phyloP scores from a whole-genome alignment of 2,888 invertebrate species.

The Tupiocoris notatus region DNA sequence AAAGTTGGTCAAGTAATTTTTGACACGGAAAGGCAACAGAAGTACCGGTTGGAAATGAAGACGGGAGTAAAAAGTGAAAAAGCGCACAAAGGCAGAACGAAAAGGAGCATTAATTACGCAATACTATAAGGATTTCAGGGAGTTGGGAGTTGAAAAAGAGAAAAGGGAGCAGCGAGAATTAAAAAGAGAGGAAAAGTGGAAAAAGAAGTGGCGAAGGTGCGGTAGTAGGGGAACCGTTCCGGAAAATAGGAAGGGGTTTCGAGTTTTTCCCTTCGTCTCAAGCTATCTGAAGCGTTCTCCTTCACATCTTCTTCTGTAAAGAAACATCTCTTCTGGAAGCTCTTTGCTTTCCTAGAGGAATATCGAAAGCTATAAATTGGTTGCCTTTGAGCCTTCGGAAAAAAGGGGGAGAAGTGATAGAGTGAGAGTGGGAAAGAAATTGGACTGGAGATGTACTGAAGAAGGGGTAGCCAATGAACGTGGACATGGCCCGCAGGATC shows the following conservation, averaged over 20 bases:
- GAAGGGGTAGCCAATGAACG: not conserved
- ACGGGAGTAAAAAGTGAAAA: not conserved
- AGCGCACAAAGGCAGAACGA: not conserved
- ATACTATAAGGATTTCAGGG: not conserved
- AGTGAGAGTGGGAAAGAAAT: not conserved
- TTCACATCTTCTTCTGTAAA: not conserved
- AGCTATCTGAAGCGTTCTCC: not conserved
- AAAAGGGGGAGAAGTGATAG: not conserved
- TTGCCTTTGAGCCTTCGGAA: not conserved
- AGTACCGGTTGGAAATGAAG: not conserved
- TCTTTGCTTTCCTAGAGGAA: not conserved
- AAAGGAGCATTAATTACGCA: constrained; percentile 17
- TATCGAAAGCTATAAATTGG: not conserved
- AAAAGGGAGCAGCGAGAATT: not conserved
- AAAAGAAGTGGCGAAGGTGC: not conserved
- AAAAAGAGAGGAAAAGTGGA: not conserved
- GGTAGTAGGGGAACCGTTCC: not conserved
- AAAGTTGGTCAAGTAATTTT: constrained; percentile 4
- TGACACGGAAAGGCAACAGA: not conserved
- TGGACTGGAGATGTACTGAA: not conserved
- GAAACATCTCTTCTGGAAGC: not conserved
- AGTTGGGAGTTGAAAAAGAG: not conserved
- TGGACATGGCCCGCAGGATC: not conserved
- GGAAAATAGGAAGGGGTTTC: not conserved
- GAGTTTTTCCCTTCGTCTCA: not conserved